Conservation (phyloP, 37 sponge, comb jelly and placozoan species). For the Geodia barretti region DNA sequence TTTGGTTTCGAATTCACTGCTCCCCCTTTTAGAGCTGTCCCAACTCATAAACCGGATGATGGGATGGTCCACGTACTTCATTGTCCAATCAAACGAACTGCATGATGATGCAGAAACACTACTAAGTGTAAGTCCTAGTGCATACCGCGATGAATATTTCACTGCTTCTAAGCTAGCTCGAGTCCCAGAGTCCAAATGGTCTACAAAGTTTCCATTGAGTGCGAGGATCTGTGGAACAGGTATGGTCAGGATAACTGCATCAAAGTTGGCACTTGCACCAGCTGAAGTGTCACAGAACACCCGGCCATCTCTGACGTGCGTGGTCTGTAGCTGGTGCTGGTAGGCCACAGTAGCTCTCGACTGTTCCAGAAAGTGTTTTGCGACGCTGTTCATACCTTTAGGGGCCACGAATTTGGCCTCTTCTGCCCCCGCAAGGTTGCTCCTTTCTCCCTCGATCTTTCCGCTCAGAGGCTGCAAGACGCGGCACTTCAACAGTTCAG, state of each 20-base stretch:
- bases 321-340: neutral
- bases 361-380: slow-evolving; percentile 40
- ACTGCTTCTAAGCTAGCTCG: slow-evolving; percentile 18
- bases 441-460: slow-evolving; percentile 37
- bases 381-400: slow-evolving; percentile 42
- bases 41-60: slow-evolving; percentile 50
- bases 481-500: slow-evolving; percentile 15
- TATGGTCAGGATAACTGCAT: slow-evolving; percentile 55
- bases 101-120: too few relatives aligned
- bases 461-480: slow-evolving; percentile 36
- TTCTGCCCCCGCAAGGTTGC: neutral
- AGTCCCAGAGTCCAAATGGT: neutral
- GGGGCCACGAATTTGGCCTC: slow-evolving; percentile 39
- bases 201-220: slow-evolving; percentile 19
- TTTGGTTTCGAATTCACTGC: neutral
- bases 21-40: slow-evolving; percentile 20
- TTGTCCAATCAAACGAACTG: too few relatives aligned
- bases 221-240: slow-evolving; percentile 55
- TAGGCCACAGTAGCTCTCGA: slow-evolving; percentile 8
- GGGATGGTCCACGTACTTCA: slow-evolving; percentile 51
- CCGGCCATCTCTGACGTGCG: neutral
- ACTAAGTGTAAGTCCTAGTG: slow-evolving; percentile 64
- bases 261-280: neutral
- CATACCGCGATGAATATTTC: slow-evolving; percentile 63
- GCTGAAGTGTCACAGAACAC: slow-evolving; percentile 8